Conservation (phyloP, 2,888 invertebrate species). For the Electrophaes corylata region DNA sequence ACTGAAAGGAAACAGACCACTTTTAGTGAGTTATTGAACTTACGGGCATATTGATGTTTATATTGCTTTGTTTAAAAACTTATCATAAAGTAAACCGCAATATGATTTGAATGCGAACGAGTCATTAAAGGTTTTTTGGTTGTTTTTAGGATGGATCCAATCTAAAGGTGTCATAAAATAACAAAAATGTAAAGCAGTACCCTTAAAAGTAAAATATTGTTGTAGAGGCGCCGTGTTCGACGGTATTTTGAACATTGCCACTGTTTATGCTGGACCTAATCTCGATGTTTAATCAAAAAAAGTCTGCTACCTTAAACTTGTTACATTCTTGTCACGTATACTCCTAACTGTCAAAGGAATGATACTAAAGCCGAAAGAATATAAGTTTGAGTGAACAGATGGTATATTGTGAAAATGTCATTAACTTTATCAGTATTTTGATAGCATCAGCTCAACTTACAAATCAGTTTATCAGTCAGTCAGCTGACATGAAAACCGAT, state of each 20-base stretch:
- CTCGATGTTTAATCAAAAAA: slow-evolving; percentile 11
- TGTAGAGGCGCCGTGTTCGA: slow-evolving; percentile 23
- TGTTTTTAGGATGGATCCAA: slow-evolving; percentile 23
- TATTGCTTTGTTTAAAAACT: background rate
- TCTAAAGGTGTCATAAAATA: slow-evolving; percentile 22
- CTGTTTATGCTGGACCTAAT: slow-evolving; percentile 19
- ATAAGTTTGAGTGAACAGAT: no score
- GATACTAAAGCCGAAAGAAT: no score
- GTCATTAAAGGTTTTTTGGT: slow-evolving; percentile 19
- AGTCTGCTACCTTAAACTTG: slow-evolving; percentile 3
- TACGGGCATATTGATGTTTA: background rate
- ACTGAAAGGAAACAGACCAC: slow-evolving; percentile 1
- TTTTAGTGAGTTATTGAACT: slow-evolving; percentile 6
- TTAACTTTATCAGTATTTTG: no score
- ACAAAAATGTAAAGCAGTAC: slow-evolving; percentile 15
- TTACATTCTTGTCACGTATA: background rate
- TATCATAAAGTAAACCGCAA: slow-evolving; percentile 21
- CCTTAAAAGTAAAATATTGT: slow-evolving; percentile 24
- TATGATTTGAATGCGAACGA: slow-evolving; percentile 21
- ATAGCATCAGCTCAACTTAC: no score
- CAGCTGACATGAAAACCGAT: no score
- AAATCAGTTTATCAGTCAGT: no score
- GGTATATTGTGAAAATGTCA: no score
- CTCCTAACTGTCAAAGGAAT: no score
- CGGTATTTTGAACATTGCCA: slow-evolving; percentile 15